Conservation (phyloP, 2,797 vertebrate genomes). For the Centroberyx gerrardi region DNA sequence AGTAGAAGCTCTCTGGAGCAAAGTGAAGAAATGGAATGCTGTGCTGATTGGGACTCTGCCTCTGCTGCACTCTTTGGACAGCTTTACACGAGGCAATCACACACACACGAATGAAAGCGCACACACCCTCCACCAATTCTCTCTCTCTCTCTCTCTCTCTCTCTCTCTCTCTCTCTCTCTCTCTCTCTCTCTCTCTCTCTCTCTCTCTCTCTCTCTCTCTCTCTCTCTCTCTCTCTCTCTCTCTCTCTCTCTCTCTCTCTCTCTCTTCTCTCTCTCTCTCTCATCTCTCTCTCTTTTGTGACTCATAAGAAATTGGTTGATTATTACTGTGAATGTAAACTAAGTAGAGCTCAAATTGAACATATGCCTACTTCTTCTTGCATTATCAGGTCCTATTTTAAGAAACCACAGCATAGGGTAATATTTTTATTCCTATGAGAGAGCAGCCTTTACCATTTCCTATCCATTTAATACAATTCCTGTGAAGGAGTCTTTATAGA, state of each 20-base stretch:
- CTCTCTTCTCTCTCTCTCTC: no score
- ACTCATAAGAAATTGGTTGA: not conserved
- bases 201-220: no score
- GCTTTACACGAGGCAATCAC: not conserved
- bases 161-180: no score
- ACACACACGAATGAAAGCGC: not conserved
- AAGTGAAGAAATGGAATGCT: not conserved
- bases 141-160: no score
- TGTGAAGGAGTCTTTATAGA: slow-evolving; percentile 15
- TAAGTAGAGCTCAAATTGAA: not conserved
- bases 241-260: no score
- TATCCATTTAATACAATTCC: slow-evolving; percentile 19
- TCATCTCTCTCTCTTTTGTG: not conserved
- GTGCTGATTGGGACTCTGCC: not conserved
- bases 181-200: no score
- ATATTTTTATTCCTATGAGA: slow-evolving; percentile 11
- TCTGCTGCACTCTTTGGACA: not conserved
- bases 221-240: no score
- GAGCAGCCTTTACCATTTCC: slow-evolving; percentile 8
- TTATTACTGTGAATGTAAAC: not conserved
- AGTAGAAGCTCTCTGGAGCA: not conserved
- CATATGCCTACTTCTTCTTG: not conserved
- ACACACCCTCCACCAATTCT: not conserved
- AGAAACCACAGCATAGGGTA: not conserved
- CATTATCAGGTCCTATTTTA: slow-evolving; percentile 1